Evolutionary conservation across 2,888 invertebrate genomes (phyloP), one percentile per base, ranked within the genome.

Genomic region (Myopa testacea): DNA sequence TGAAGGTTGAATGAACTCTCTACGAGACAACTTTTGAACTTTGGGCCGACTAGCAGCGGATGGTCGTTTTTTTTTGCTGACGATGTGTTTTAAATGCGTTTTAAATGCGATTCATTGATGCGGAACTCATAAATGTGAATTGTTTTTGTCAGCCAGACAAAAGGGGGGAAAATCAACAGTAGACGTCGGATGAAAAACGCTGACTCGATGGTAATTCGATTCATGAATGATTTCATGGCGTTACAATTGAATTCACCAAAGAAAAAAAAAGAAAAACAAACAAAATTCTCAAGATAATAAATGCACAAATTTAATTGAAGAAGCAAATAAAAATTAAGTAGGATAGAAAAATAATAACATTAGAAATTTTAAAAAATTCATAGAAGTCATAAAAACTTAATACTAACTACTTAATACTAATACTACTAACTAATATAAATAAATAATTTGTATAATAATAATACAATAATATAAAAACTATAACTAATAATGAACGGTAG

Each of bases 71-170:
- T 16, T 60, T 58, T 10, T 60, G 60, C n/a, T 34, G 45, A 16
- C 34, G 60, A 34, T 63, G 62, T 50, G 19, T 45, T 63, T 70
- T 40, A 37, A 75, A 75, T 75, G 75, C 75, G 75, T 68, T 68
- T 68, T 68, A 75, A 68, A 75, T 75, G 75, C 68, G 75, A 75
- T 38, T 67, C 75, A 75, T 68, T 75, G 75, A 68, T 40, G 75
- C 40, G 75, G 37, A 75, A 75, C 38, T 68, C 55, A 62, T 75
- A 75, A 67, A 34, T 55, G 52, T 58, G 68, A 67, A 75, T 52
- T 19, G 37, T 58, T 67, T 75, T 75, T 68, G 75, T 38, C 75
- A 55, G 68, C 5, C 55, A 50, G 38, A 55, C 52, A 45, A 26
- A 40, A 7, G 14, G 3, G 34, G 58, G 26, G 52, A n/a, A 8